phyloP scores from a whole-genome alignment of 2,797 vertebrate species.

The Sylvia borin region DNA sequence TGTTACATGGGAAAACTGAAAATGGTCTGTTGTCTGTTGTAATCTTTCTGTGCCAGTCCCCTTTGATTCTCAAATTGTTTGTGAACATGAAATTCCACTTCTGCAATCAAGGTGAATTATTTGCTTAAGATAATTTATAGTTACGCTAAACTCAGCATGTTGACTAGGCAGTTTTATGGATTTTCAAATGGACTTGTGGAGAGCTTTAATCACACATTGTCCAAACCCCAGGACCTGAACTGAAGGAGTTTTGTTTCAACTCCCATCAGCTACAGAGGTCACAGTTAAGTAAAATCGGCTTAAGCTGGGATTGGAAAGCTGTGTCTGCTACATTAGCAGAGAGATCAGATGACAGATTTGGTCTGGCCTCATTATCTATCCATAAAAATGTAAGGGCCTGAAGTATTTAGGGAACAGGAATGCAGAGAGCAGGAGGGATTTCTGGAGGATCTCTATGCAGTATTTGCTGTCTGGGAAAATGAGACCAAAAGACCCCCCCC shows the following conservation, averaged over 20 bases:
- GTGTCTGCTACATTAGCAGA: conserved; percentile 68
- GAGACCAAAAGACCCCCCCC: conserved; percentile 40
- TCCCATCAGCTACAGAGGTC: conserved; percentile 38
- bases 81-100: neutral
- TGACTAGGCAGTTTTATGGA: neutral
- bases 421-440: conserved; percentile 64
- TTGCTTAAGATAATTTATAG: neutral
- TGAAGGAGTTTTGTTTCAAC: conserved; percentile 18
- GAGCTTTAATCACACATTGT: neutral
- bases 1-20: neutral
- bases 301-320: conserved; percentile 47
- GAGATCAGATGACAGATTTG: conserved; percentile 67
- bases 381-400: conserved; percentile 47
- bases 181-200: neutral
- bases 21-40: neutral
- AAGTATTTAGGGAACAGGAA: conserved; percentile 68
- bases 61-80: neutral
- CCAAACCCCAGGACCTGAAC: neutral
- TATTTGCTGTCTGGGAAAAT: conserved; percentile 66
- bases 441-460: conserved; percentile 29
- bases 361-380: conserved; percentile 65
- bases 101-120: neutral
- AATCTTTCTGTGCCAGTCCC: neutral
- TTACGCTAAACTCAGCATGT: neutral
- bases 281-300: conserved; percentile 48